These are phyloP conservation scores for Felis catus DNA, from an alignment of 2,113 vertebrate genomes.

Conservation along the genomic window F.catus_Fca126_mat1.0 CM031412.1:177664501-177665000, in stretches of 20 bases:
- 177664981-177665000: accelerated
- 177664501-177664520: background rate
- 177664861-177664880: background rate
- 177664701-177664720: slow-evolving; percentile 85
- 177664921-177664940: background rate
- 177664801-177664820: background rate
- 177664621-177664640: slow-evolving; percentile 88
- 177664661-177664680: slow-evolving; percentile 86
- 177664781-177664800: background rate
- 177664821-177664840: background rate
- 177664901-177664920: background rate
- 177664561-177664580: slow-evolving; percentile 73
- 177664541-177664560: slow-evolving; percentile 2
- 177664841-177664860: background rate
- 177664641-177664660: slow-evolving; percentile 83
- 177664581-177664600: slow-evolving; percentile 81
- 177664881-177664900: accelerated
- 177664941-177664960: background rate
- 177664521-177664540: slow-evolving; percentile 46
- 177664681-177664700: slow-evolving; percentile 87
- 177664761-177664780: background rate
- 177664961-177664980: background rate
- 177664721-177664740: slow-evolving; percentile 68
- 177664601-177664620: slow-evolving; percentile 88
- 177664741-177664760: background rate